Percentiles rank a stretch among this genome's conserved stretches.
These are phyloP conservation scores for Rhopalosiphum padi DNA, from an alignment of 1,140 invertebrate genomes.

Conservation along the genomic window DNA sequence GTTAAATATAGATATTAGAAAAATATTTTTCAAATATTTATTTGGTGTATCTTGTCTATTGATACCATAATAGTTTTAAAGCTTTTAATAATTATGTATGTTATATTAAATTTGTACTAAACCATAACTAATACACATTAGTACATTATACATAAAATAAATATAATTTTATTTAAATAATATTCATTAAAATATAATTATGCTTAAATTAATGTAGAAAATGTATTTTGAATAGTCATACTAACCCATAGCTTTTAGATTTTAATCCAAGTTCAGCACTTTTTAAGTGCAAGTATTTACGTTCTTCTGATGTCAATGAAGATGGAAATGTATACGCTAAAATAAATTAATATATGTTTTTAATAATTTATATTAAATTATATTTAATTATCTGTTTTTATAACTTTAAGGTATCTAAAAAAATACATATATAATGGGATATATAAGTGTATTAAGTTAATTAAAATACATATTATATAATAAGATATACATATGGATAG, in stretches of 20 bases:
- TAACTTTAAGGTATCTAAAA: neutral
- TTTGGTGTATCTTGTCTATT: neutral
- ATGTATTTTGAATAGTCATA: neutral
- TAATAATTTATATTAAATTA: neutral
- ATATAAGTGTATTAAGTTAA: too few relatives aligned
- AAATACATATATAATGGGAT: neutral
- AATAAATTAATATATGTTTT: constrained; percentile 7
- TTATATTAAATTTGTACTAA: neutral
- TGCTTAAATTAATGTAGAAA: neutral
- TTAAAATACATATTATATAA: neutral
- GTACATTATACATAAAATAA: too few relatives aligned
- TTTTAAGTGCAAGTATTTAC: constrained; percentile 50
- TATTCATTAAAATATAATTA: neutral
- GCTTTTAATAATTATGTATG: neutral
- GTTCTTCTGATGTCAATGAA: constrained; percentile 41
- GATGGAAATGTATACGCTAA: constrained; percentile 34
- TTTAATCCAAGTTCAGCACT: constrained; percentile 55
- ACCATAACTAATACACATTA: neutral
- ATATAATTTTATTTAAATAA: too few relatives aligned
- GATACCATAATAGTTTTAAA: too few relatives aligned
- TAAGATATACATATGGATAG: neutral
- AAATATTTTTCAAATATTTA: neutral
- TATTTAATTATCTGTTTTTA: neutral
- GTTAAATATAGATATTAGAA: neutral
- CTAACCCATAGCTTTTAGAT: constrained; percentile 50